Base-by-base conservation (phyloP, 2,888 invertebrate species). In the Drosophila infuscata region DNA sequence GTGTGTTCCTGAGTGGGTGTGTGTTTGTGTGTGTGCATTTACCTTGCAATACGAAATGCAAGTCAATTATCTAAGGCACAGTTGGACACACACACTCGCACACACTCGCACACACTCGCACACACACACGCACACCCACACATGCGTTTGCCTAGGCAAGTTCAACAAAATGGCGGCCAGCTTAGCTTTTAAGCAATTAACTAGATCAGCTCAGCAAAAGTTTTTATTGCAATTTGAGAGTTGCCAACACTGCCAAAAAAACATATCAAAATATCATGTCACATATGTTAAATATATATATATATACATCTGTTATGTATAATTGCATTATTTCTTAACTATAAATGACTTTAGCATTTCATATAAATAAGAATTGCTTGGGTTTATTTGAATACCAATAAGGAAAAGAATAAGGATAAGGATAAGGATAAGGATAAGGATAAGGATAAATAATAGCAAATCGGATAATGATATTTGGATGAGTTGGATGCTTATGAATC, bases 31-130 rank as follows among this genome's bases (percentile, higher is more conserved):
- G 70, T 59, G 68, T 65, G 67, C 12, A 49, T 65, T 65, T n/a
- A 29, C 35, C 66, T 48, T 57, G 61, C 70, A 63, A 30, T 63
- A 43, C 67, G 30, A 59, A 60, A n/a, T 71, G 72, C 49, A 65
- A 11, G 52, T 41, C 74, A 46, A 20, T 63, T 29, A 52, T 51
- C 51, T 6, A 43, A 30, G 35, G 15, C 35, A 54, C 25, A 35
- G 59, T 9, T 20, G 15, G n/a, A 38, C 11, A n/a, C 38, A 30
- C 12, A 15, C 15, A 25, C n/a, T 25, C 17, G 9, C 46, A 25
- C n/a, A 12, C n/a, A n/a, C n/a, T n/a, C 46, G 3, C 41, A 9
- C 38, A n/a, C 5, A n/a, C n/a, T n/a, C n/a, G n/a, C n/a, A n/a
- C n/a, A n/a, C n/a, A n/a, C n/a, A n/a, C n/a, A 12, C 46, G 3